Conservation (phyloP, 2,113 vertebrate species). For the Sinocyclocheilus rhinocerous region DNA sequence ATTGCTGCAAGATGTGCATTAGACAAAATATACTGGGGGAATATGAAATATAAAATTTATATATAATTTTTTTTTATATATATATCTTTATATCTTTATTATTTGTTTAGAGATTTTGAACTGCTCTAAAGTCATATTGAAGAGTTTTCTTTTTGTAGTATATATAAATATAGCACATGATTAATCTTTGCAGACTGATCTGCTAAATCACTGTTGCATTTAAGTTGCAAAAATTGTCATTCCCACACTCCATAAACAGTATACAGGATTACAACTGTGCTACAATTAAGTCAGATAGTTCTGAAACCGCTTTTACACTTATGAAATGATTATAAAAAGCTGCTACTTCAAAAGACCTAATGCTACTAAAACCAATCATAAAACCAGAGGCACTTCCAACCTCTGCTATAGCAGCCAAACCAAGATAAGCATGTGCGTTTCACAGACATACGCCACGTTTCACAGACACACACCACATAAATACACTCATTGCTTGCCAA, state of each 20-base stretch:
- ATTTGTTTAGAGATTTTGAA: neutral
- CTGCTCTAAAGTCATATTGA: neutral
- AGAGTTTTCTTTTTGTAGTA: neutral
- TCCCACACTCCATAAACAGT: neutral
- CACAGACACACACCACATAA: neutral
- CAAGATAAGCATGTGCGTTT: constrained; percentile 27
- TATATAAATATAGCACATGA: neutral
- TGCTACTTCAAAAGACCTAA: constrained; percentile 36
- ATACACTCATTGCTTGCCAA: neutral
- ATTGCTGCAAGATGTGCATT: neutral
- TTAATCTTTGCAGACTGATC: neutral
- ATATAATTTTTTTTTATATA: too few relatives aligned
- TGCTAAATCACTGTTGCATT: neutral
- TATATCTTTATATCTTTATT: too few relatives aligned
- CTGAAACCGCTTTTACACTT: constrained; percentile 29
- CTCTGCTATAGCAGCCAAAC: neutral
- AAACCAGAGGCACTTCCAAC: constrained; percentile 22
- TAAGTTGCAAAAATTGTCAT: neutral
- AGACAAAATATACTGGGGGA: too few relatives aligned
- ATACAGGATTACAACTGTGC: neutral
- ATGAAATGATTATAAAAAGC: constrained; percentile 35
- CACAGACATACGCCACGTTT: neutral
- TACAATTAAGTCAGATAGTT: neutral
- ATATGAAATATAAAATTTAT: too few relatives aligned
- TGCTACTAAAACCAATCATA: neutral